phyloP scores from a whole-genome alignment of 2,888 invertebrate species.

The Orthosia cruda region DNA sequence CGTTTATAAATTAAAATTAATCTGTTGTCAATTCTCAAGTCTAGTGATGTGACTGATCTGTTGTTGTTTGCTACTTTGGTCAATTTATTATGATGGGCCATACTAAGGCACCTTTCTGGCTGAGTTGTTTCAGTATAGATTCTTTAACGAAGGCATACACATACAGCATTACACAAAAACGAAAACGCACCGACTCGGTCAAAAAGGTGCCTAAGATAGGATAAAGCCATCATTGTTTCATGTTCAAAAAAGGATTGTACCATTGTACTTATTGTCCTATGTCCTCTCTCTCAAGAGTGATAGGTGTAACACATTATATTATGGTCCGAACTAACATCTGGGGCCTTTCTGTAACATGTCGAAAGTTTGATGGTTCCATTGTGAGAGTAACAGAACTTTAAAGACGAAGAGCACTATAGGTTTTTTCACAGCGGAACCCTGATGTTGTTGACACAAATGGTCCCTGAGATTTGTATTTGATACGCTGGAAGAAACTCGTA shows the following conservation, averaged over 20 bases:
- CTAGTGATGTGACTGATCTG: slow-evolving; percentile 1
- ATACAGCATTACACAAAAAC: no score
- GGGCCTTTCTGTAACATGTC: no score
- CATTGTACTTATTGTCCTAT: neutral
- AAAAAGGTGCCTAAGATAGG: neutral
- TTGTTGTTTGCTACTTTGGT: slow-evolving; percentile 2
- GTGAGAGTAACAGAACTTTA: no score
- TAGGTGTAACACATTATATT: neutral
- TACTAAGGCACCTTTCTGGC: neutral
- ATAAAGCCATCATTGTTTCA: neutral
- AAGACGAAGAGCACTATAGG: no score
- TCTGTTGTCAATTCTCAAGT: neutral
- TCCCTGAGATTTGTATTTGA: neutral
- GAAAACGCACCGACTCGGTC: no score
- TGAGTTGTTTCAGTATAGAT: no score
- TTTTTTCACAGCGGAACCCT: no score
- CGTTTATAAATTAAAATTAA: neutral
- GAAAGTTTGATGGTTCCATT: no score
- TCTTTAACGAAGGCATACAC: no score
- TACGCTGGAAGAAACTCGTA: neutral
- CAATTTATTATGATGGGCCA: neutral
- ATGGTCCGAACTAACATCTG: neutral
- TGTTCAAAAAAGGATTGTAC: neutral
- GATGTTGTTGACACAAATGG: no score
- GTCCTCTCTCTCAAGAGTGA: neutral